These are phyloP conservation scores for Eubasilissa regina DNA, from an alignment of 1,140 invertebrate species.

Conservation along the genomic window DNA sequence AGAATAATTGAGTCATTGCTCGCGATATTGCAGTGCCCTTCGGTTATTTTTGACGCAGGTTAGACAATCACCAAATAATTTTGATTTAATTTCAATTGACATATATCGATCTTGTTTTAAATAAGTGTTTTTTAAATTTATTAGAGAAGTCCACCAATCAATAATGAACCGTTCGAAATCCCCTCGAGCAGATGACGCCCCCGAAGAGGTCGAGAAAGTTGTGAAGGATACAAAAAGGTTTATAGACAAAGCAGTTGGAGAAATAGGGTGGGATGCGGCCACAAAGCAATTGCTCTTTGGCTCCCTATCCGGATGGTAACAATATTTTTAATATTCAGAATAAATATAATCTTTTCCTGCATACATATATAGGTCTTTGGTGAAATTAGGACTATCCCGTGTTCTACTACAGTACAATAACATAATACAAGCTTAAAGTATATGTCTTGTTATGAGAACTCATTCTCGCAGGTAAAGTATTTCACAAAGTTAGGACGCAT, in stretches of 20 bases:
- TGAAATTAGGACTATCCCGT: background rate
- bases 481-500: too few species aligned
- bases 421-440: too few species aligned
- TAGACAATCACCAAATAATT: background rate
- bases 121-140: constrained; percentile 8
- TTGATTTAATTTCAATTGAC: background rate
- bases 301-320: constrained; percentile 84
- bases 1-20: constrained; percentile 3
- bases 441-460: too few species aligned
- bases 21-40: background rate
- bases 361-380: too few species aligned
- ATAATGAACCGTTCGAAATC: constrained; percentile 43
- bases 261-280: constrained; percentile 82
- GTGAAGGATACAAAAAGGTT: constrained; percentile 73
- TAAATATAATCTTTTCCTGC: too few species aligned
- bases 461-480: too few species aligned
- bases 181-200: constrained; percentile 45
- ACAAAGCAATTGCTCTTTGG: constrained; percentile 86
- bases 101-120: too few species aligned
- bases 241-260: constrained; percentile 78
- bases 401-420: too few species aligned
- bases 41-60: constrained; percentile 19
- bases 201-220: constrained; percentile 65
- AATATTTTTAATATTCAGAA: too few species aligned
- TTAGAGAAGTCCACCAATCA: constrained; percentile 5